These are phyloP conservation scores for Bubo bubo DNA, from an alignment of 2,113 vertebrate genomes.

Conservation along the genomic window DNA sequence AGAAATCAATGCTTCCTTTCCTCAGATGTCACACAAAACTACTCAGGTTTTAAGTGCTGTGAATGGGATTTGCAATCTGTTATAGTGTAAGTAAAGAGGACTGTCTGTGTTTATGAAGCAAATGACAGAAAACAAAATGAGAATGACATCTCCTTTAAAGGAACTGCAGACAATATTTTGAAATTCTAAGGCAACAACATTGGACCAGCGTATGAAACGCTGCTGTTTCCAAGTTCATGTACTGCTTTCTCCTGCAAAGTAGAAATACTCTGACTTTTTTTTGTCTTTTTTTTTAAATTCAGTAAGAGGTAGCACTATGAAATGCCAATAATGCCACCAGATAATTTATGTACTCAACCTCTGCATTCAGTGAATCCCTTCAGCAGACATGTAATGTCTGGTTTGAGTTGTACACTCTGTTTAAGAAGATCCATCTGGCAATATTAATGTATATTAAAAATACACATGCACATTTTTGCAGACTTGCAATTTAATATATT, in stretches of 20 bases:
- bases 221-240: background rate
- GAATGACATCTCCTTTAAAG: background rate
- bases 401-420: background rate
- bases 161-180: background rate
- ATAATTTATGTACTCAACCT: background rate
- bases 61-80: background rate
- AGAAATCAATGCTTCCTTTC: background rate
- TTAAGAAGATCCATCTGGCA: background rate
- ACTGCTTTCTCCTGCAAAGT: background rate
- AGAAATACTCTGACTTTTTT: background rate
- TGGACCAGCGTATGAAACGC: background rate
- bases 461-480: background rate
- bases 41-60: background rate
- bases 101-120: background rate
- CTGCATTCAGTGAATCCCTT: background rate
- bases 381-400: background rate
- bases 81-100: background rate
- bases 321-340: background rate
- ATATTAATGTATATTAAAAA: background rate
- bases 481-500: constrained; percentile 11
- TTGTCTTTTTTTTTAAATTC: background rate
- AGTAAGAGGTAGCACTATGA: background rate
- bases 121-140: background rate
- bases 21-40: background rate
- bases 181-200: background rate